A percentile compares a stretch with the other conserved stretches of the same genome.
Evolutionary conservation across 2,888 invertebrate species (phyloP).

Genomic region (Drosophila pseudotalamancana): DNA sequence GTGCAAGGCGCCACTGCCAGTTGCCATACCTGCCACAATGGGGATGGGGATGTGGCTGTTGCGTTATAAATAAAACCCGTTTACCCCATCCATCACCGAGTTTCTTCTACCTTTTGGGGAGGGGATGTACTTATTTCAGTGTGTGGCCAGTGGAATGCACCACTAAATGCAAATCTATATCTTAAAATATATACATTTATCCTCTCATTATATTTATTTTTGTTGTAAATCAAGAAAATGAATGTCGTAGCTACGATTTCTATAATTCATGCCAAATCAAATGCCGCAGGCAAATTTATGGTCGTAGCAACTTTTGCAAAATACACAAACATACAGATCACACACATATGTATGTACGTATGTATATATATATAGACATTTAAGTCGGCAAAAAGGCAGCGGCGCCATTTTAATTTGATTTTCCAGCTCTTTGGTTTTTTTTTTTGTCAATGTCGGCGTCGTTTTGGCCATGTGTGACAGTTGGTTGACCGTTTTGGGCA

Average conservation of each 20-base stretch:
- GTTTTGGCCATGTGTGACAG: conserved; percentile 63
- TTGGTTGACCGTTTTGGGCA: conserved; percentile 58
- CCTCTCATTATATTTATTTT: not conserved
- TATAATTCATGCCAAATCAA: conserved; percentile 66
- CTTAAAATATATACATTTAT: conserved; percentile 25
- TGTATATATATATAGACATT: conserved; percentile 21
- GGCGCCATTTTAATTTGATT: conserved; percentile 77
- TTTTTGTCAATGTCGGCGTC: conserved; percentile 50
- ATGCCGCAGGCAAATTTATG: conserved; percentile 58
- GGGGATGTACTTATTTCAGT: conserved; percentile 55
- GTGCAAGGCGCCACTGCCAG: conserved; percentile 13
- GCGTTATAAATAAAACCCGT: conserved; percentile 72
- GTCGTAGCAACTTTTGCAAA: conserved; percentile 49
- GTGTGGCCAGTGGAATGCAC: conserved; percentile 46
- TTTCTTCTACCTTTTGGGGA: conserved; percentile 14
- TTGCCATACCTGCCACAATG: conserved; percentile 17
- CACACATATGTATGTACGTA: not conserved
- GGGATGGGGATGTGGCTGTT: conserved; percentile 47
- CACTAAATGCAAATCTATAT: conserved; percentile 44
- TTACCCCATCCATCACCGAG: conserved; percentile 11
- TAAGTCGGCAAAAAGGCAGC: conserved; percentile 49
- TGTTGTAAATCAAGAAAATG: conserved; percentile 5
- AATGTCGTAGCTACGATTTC: conserved; percentile 24
- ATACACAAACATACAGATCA: conserved; percentile 11
- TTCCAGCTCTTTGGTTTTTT: conserved; percentile 27